Evolutionary conservation across 2,113 vertebrate species (phyloP), one percentile per base, ranked within the genome.

Genomic region (Sphyrna mokarran): DNA sequence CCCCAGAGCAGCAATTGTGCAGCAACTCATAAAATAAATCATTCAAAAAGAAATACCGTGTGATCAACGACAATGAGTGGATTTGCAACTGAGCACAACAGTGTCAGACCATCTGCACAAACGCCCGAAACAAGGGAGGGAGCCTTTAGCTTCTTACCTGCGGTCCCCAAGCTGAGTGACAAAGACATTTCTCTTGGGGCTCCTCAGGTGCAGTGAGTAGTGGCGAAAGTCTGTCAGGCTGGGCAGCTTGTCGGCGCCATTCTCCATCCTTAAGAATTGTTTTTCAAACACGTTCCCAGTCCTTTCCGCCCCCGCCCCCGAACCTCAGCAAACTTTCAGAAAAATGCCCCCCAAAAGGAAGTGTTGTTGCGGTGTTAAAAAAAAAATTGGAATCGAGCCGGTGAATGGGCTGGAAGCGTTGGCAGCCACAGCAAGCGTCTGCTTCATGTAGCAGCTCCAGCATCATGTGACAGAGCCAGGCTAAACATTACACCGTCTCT

Each of bases 161-260:
- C 83, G 93, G 66, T 98, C 97, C 83, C 96, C 97, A 69, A 97
- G 3, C 76, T 98, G 97, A 63, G 97, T 98, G 29, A 98, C 97
- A 96, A 98, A 98, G 95, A 98, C 95, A 76, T 98, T 98, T 96
- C 76, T 97, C 93, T 96, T 96, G 93, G 96, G 96, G 86, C 97
- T 97, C 93, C 97, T 96, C 96, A 97, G 95, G 89, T 96, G 95
- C n/a, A 98, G 96, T n/a, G 96, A 96, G 11, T 97, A 96, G 16
- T 96, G 96, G 14, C 97, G 96, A n/a, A 97, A 96, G n/a, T 96
- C 95, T 66, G 89, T 37, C 89, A 93, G 16, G n/a, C 58, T 20
- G 61, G 89, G 29, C 29, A 91, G 33, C 8, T 33, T 66, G 33
- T 8, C 3, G 43, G 48, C 6, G 8, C 63, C 89, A 61, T 43